Evolutionary conservation across 2,888 invertebrate species (phyloP), one percentile per base, ranked within the genome.

Genomic region (Agonum fuliginosum): DNA sequence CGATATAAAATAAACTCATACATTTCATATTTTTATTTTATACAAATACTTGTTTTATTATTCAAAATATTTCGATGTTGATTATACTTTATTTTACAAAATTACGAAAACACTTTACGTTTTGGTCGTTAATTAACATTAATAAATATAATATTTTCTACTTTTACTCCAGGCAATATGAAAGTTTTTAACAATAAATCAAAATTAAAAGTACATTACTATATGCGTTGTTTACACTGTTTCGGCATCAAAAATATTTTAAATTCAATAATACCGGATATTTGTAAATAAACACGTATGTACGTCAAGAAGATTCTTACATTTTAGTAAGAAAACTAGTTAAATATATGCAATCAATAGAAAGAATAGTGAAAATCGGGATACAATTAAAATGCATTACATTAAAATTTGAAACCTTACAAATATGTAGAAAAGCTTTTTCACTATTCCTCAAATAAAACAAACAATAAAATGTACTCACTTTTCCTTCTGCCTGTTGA

Each of bases 401-500:
- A n/a, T n/a, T n/a, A n/a, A n/a, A n/a, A n/a, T n/a, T n/a, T n/a
- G n/a, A n/a, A n/a, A n/a, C n/a, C n/a, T n/a, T n/a, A n/a, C n/a
- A n/a, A n/a, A n/a, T n/a, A n/a, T n/a, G n/a, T n/a, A n/a, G n/a
- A n/a, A n/a, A n/a, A n/a, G n/a, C 3, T 30, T 30, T 30, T 30
- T 30, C 8, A 5, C 8, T 3, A 5, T 3, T 30, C 24, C 1
- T 22, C 10, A 54, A 24, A 24, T 54, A 24, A 54, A 12, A 3
- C 3, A 24, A 54, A 54, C n/a, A 41, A 41, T 12, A 78, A 77
- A 67, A 79, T 78, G 79, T n/a, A 89, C 89, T 89, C 86, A 89
- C 89, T 88, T 89, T 84, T 88, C 86, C 78, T 84, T 86, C 78
- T 88, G 85, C 77, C 82, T 83, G 46, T 83, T 82, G 62, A 82